Conservation (phyloP, 2,113 vertebrate species). For the Tylochromis polylepis region DNA sequence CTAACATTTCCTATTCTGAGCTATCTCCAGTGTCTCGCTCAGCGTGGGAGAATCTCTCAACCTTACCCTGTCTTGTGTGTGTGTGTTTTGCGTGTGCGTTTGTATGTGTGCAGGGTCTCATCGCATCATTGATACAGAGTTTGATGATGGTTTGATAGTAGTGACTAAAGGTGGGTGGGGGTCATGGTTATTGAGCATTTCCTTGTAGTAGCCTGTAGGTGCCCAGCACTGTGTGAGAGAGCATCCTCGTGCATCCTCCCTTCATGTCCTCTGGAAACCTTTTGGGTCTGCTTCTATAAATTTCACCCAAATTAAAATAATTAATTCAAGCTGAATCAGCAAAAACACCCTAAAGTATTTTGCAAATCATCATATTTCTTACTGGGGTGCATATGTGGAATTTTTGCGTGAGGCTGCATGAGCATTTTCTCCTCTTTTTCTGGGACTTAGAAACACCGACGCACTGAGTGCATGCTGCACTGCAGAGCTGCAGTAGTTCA, state of each 20-base stretch:
- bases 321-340: conserved; percentile 6
- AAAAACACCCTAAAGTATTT: neutral
- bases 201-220: conserved; percentile 42
- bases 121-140: conserved; percentile 98
- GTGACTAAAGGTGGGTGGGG: conserved; percentile 93
- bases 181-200: conserved; percentile 71
- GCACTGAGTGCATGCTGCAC: conserved; percentile 60
- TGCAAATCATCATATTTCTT: conserved; percentile 13
- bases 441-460: conserved; percentile 56
- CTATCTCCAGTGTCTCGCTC: conserved; percentile 19
- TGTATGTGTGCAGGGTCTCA: conserved; percentile 87
- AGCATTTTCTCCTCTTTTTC: conserved; percentile 67
- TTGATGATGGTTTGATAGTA: conserved; percentile 98
- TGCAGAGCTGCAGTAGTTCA: conserved; percentile 24
- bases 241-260: conserved; percentile 15
- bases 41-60: conserved; percentile 18
- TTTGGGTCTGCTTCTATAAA: neutral
- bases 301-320: conserved; percentile 16
- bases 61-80: conserved; percentile 32
- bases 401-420: conserved; percentile 19
- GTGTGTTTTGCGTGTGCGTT: conserved; percentile 28
- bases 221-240: conserved; percentile 69
- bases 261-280: neutral
- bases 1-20: conserved; percentile 16
- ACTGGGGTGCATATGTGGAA: neutral